Conservation (phyloP, 2,113 vertebrate species). For the Chaetorhynchus papuensis region DNA sequence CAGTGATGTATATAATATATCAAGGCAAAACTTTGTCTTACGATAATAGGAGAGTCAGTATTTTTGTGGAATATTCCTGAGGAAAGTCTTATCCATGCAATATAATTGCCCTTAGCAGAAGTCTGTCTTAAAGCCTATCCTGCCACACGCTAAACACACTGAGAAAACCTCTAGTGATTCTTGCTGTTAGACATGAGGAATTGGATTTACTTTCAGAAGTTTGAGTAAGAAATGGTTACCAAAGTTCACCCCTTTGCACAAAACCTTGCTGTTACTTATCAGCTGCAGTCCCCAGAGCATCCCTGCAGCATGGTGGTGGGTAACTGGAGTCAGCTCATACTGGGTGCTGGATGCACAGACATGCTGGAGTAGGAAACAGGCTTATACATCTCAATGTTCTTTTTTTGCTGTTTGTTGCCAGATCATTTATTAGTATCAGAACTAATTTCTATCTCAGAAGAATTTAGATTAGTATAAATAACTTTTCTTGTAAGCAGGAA, state of each 20-base stretch:
- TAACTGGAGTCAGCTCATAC: background rate
- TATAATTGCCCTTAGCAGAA: background rate
- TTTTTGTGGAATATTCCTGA: background rate
- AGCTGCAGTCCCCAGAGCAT: background rate
- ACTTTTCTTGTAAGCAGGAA: background rate
- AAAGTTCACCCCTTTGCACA: background rate
- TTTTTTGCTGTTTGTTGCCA: background rate
- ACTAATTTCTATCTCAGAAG: background rate
- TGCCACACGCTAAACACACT: background rate
- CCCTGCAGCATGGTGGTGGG: background rate
- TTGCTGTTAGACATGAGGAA: background rate
- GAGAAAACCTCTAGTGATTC: background rate
- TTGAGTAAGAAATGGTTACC: background rate
- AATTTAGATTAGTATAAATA: background rate
- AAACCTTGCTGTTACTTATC: background rate
- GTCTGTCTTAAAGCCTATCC: background rate
- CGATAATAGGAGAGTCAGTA: background rate
- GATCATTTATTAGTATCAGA: background rate
- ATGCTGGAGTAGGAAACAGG: background rate
- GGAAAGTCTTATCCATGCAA: background rate
- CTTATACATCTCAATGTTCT: background rate
- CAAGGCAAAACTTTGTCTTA: background rate
- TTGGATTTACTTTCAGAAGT: background rate
- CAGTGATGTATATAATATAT: background rate
- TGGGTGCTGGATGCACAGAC: background rate